Evolutionary conservation across 2,113 vertebrate species (phyloP).

Genomic region (Cryptomyrus ogoouensis): DNA sequence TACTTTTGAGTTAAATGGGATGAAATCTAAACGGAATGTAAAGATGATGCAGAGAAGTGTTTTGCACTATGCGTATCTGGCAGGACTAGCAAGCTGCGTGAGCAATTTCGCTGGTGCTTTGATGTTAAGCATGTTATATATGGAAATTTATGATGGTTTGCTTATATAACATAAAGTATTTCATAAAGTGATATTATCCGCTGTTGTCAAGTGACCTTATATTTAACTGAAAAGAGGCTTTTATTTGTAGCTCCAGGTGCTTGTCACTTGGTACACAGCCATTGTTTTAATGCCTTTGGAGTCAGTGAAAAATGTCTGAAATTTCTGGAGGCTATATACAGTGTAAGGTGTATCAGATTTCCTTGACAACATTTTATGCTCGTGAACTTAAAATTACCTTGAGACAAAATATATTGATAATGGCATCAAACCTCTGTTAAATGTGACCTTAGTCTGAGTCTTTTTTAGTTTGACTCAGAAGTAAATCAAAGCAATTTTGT

Average conservation of each 20-base stretch:
- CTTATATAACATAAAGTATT: slow-evolving; percentile 54
- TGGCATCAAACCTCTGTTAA: not conserved
- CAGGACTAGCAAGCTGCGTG: slow-evolving; percentile 46
- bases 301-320: slow-evolving; percentile 34
- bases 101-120: slow-evolving; percentile 39
- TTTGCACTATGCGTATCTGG: slow-evolving; percentile 43
- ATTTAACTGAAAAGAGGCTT: slow-evolving; percentile 48
- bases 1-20: slow-evolving; percentile 8
- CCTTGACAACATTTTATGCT: slow-evolving; percentile 16
- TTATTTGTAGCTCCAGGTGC: slow-evolving; percentile 55
- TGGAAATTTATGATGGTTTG: slow-evolving; percentile 53
- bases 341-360: slow-evolving; percentile 18
- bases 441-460: not conserved
- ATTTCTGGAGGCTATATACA: slow-evolving; percentile 28
- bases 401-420: not conserved
- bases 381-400: slow-evolving; percentile 14
- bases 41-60: slow-evolving; percentile 32
- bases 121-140: slow-evolving; percentile 42
- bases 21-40: slow-evolving; percentile 33
- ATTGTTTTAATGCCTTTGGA: slow-evolving; percentile 41
- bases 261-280: slow-evolving; percentile 25
- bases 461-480: not conserved
- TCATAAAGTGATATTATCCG: slow-evolving; percentile 59
- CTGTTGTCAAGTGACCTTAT: slow-evolving; percentile 54
- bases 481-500: not conserved